These are phyloP conservation scores for Scartelaos histophorus DNA, from an alignment of 2,113 vertebrate genomes.

Conservation along the genomic window DNA sequence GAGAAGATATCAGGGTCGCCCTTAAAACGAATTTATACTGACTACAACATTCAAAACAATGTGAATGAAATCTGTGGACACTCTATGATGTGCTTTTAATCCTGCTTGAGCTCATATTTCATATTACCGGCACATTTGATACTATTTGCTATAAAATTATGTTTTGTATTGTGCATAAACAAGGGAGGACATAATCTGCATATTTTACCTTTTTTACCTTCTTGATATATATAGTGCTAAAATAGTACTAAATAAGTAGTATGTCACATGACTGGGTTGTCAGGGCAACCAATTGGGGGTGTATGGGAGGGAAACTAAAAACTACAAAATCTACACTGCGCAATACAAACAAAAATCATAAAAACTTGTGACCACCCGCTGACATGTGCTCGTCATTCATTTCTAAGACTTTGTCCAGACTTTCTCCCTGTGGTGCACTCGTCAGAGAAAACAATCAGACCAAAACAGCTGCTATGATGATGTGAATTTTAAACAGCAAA, in stretches of 20 bases:
- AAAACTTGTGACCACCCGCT: too few relatives aligned
- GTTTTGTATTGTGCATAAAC: neutral
- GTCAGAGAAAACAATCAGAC: neutral
- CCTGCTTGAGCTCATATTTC: neutral
- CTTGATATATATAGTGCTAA: too few relatives aligned
- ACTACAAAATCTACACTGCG: too few relatives aligned
- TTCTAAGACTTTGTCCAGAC: neutral
- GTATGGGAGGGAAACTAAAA: too few relatives aligned
- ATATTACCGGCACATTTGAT: neutral
- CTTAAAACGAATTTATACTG: neutral
- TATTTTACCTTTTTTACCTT: too few relatives aligned
- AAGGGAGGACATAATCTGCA: neutral
- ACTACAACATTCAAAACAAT: neutral
- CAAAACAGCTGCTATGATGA: neutral
- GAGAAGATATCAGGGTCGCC: neutral
- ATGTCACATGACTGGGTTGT: too few relatives aligned
- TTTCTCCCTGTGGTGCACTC: neutral
- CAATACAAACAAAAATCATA: too few relatives aligned
- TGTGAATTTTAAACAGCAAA: constrained; percentile 7
- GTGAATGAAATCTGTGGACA: too few relatives aligned
- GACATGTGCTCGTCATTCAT: neutral
- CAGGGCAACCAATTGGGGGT: too few relatives aligned
- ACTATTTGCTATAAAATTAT: neutral
- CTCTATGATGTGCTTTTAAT: neutral
- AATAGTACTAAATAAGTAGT: too few relatives aligned